Percentiles rank a stretch among this genome's conserved stretches.
phyloP scores from a whole-genome alignment of 2,888 invertebrate genomes.

The Pammene aurita region DNA sequence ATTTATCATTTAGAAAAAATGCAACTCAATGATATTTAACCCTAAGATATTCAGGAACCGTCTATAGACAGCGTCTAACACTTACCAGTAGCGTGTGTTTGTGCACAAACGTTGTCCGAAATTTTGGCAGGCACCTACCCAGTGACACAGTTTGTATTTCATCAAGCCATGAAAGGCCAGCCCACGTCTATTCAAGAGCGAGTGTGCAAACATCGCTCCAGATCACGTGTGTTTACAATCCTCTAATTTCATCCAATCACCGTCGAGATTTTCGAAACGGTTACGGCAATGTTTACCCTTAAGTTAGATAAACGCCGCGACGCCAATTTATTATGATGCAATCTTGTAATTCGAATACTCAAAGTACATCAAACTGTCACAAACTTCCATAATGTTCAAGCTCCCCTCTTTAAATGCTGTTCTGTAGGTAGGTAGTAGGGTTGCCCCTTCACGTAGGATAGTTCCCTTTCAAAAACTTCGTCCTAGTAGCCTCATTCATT shows the following conservation, averaged over 20 bases:
- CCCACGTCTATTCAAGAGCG: constrained; percentile 62
- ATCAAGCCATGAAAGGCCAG: constrained; percentile 71
- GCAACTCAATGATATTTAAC: no score
- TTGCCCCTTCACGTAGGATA: constrained; percentile 44
- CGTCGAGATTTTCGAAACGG: constrained; percentile 50
- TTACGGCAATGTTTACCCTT: constrained; percentile 37
- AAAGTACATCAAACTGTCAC: constrained; percentile 42
- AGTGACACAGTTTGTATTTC: constrained; percentile 80
- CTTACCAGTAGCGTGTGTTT: constrained; percentile 53
- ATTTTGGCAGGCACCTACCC: constrained; percentile 65
- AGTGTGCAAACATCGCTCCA: constrained; percentile 62
- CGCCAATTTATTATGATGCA: constrained; percentile 44
- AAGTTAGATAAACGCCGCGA: constrained; percentile 36
- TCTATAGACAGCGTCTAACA: constrained; percentile 20
- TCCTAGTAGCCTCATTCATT: constrained; percentile 67
- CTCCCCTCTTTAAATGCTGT: constrained; percentile 31
- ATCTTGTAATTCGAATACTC: constrained; percentile 38
- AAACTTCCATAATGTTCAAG: constrained; percentile 45
- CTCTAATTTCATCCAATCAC: constrained; percentile 71
- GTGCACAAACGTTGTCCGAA: constrained; percentile 67
- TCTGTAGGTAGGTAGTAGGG: constrained; percentile 26
- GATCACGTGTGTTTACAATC: constrained; percentile 66
- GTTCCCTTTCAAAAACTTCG: constrained; percentile 59
- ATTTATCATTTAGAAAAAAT: no score
- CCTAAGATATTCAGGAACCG: not conserved